Evolutionary conservation across 2,888 invertebrate genomes (phyloP).

Genomic region (Cataglyphis albicans): DNA sequence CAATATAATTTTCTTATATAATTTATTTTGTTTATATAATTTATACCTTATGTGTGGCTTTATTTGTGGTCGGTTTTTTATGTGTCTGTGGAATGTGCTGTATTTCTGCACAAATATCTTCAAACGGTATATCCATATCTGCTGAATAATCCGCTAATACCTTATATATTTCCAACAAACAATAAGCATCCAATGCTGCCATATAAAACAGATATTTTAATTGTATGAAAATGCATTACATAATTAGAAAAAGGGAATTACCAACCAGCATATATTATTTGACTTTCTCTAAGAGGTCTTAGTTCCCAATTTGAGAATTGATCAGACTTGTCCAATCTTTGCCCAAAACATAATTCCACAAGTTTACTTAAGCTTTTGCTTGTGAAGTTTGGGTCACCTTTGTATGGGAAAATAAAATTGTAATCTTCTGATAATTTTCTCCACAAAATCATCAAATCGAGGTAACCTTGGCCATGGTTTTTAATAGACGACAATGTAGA

Average conservation of each 20-base stretch:
- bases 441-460: constrained; percentile 89
- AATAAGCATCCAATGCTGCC: constrained; percentile 94
- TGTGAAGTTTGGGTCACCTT: constrained; percentile 86
- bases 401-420: constrained; percentile 87
- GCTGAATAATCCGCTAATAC: constrained; percentile 87
- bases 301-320: constrained; percentile 97
- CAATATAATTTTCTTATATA: background rate
- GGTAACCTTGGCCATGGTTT: constrained; percentile 86
- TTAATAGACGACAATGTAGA: constrained; percentile 87
- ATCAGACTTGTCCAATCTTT: constrained; percentile 93
- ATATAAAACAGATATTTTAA: constrained; percentile 51
- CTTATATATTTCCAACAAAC: constrained; percentile 93
- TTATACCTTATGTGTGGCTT: constrained; percentile 65
- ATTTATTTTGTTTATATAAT: background rate
- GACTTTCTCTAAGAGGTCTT: constrained; percentile 92
- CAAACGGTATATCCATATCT: constrained; percentile 88
- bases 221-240: constrained; percentile 1
- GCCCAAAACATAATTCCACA: constrained; percentile 92
- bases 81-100: constrained; percentile 82
- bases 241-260: constrained; percentile 33
- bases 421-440: constrained; percentile 87
- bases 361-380: constrained; percentile 91
- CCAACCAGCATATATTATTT: constrained; percentile 92
- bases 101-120: constrained; percentile 89
- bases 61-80: constrained; percentile 86